Evolutionary conservation across 2,888 invertebrate species (phyloP), one percentile per base, ranked within the genome.

Genomic region (Drosophila borborema): DNA sequence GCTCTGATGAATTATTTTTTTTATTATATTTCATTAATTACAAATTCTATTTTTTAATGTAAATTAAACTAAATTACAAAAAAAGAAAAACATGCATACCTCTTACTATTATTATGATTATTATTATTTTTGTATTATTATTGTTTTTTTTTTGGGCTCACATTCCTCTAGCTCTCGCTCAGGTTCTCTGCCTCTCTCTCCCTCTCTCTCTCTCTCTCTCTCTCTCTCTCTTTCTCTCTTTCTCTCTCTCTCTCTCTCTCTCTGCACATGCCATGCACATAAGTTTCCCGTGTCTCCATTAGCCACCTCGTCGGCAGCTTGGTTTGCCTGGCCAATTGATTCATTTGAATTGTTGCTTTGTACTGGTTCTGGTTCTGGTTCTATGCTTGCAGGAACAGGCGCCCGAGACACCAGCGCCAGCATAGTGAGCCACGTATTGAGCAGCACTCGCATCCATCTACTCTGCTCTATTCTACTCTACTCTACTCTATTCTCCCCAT

Each of bases 31-130:
- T 88, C 80, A 89, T 87, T 89, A 90, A 89, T 89, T 92, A 91
- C 86, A 90, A 91, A 91, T 89, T 92, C 89, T 90, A 92, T 92
- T 91, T 92, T 91, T 91, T 89, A 86, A 90, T 90, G 85, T 89
- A 87, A 88, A 89, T 90, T 86, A 89, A 81, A 81, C 85, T 89
- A 86, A 88, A 91, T 90, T 88, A 91, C 88, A 86, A 86, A 78
- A 86, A 77, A 86, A 41, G 40, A 41, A 74, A 80, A 65, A 58
- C 34, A 58, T 20, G 80, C 55, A 77, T 45, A 64, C 48, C 41
- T 59, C 58, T 41, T 49, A 28, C 58, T 54, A 41, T 20, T 46
- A 28, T 36, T 28, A 36, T n/a, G 58, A 38, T 46, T 51, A 38
- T 20, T 51, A 38, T 20, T 18, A 18, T 12, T 64, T 23, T 36